Conservation (phyloP, 2,797 vertebrate genomes). For the Hydrophis major region DNA sequence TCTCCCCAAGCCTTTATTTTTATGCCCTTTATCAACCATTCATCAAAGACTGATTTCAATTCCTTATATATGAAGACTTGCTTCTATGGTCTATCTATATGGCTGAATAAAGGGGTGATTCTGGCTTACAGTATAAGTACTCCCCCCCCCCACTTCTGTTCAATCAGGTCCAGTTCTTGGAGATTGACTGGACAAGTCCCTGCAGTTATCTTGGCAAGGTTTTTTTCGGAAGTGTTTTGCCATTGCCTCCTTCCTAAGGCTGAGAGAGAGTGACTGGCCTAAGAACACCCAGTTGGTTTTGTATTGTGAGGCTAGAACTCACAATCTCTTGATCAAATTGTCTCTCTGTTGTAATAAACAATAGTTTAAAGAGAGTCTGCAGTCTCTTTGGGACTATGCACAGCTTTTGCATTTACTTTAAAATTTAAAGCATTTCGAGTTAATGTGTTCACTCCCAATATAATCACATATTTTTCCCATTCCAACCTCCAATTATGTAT, state of each 20-base stretch:
- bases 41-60: not conserved
- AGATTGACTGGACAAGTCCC: not conserved
- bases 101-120: not conserved
- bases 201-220: not conserved
- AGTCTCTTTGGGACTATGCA: not conserved
- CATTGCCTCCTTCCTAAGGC: not conserved
- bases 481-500: not conserved
- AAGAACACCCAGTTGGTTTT: not conserved
- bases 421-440: not conserved
- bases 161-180: not conserved
- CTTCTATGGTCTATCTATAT: not conserved
- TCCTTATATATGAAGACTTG: not conserved
- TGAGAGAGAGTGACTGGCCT: not conserved
- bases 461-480: not conserved
- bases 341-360: not conserved
- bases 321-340: too few relatives aligned
- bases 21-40: not conserved
- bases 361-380: not conserved
- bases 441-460: not conserved
- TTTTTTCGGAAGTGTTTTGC: not conserved
- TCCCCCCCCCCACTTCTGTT: not conserved
- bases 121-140: not conserved
- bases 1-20: not conserved
- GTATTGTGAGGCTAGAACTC: not conserved
- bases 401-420: not conserved